Evolutionary conservation across 2,113 vertebrate species (phyloP), one percentile per base, ranked within the genome.

Genomic region (Cinclus cinclus): DNA sequence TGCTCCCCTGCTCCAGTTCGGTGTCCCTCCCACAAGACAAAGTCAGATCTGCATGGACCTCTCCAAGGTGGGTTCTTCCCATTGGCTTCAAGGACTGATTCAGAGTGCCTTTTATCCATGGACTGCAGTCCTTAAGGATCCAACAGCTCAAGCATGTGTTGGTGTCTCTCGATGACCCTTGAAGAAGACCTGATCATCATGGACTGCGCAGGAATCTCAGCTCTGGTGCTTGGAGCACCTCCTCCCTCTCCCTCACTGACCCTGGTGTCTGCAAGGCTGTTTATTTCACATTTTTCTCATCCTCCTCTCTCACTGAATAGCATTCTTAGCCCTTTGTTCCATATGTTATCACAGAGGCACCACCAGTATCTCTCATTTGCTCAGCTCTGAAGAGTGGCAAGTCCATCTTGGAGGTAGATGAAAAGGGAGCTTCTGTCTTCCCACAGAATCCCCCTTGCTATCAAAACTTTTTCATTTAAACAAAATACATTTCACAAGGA

Each of bases 31-130:
- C n/a, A 30, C 1, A 28, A 42, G 19, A 20, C 5, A 52, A 11
- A 44, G 23, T 28, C 7, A 65, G 33, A n/a, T 46, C 23, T 68
- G 6, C 21, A 23, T n/a, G 4, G 44, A 53, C 10, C 11, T 69
- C 23, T 69, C 23, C 17, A n/a, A 2, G 2, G 4, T 65, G 22
- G 2, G 13, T 42, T 23, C 15, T 75, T 83, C 18, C 13, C 15
- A 21, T 1, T 30, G 37, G 2, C 16, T 44, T 49, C 53, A 49
- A 37, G 15, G 11, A 17, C 5, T 24, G 14, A 13, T 64, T 15
- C 11, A 60, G 25, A 2, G 7, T 22, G 17, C 0, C 6, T 35
- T 24, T 21, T 19, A 23, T 22, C 10, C 22, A 6, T 2, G 1
- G 22, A 6, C 11, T 64, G 9, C 3, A 31, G 22, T 42, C 13